These are phyloP conservation scores for Pampusana beccarii DNA, from an alignment of 2,113 vertebrate species.

Conservation along the genomic window DNA sequence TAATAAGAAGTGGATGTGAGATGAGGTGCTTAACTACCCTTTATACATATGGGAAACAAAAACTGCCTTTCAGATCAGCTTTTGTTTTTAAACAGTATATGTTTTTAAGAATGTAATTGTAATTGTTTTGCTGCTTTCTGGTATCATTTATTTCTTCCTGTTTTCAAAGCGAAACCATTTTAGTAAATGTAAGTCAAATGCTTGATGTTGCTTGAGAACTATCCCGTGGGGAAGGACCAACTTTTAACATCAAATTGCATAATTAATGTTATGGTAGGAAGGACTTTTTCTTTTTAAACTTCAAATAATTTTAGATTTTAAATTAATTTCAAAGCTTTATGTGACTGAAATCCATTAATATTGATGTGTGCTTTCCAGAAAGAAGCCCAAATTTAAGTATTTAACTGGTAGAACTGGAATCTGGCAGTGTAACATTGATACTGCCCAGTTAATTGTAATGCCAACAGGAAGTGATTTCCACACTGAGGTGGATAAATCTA, in stretches of 20 bases:
- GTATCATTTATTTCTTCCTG: background rate
- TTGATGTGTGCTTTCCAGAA: background rate
- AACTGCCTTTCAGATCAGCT: background rate
- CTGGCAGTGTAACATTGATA: background rate
- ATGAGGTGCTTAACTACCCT: background rate
- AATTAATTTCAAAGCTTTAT: background rate
- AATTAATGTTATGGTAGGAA: background rate
- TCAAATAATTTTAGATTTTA: background rate
- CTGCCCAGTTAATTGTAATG: background rate
- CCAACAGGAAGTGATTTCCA: background rate
- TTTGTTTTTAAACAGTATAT: background rate
- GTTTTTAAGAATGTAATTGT: background rate
- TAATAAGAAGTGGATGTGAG: background rate
- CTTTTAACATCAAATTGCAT: background rate
- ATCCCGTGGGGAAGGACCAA: background rate
- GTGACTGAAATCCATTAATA: background rate
- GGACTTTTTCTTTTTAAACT: background rate
- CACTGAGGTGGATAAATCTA: background rate
- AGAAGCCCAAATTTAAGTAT: background rate
- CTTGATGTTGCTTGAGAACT: background rate
- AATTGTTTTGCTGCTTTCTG: background rate
- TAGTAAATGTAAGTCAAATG: background rate
- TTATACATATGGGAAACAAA: background rate
- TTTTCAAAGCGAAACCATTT: background rate
- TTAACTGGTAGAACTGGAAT: background rate